Percentiles rank a stretch among this genome's conserved stretches.
phyloP scores from a whole-genome alignment of 2,888 invertebrate species.

The Spicauda simplicius region DNA sequence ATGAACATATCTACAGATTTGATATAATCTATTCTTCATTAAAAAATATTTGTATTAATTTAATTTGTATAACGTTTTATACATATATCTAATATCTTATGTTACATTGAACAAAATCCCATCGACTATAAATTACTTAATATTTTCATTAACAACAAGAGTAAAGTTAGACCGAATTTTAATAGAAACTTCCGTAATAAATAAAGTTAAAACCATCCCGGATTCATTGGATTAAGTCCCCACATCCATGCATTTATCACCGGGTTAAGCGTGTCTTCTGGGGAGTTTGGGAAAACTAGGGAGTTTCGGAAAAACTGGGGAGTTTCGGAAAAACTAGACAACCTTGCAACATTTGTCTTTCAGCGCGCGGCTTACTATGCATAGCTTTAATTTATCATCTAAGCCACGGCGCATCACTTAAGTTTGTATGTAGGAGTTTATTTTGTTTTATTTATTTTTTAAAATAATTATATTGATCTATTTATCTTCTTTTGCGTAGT shows the following conservation, averaged over 20 bases:
- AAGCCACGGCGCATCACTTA: conserved; percentile 16
- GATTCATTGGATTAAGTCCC: conserved; percentile 28
- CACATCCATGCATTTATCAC: conserved; percentile 33
- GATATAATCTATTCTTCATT: no score
- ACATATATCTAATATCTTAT: no score
- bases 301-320: conserved; percentile 25
- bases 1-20: no score
- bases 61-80: no score
- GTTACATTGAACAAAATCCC: no score
- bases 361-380: conserved; percentile 21
- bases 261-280: conserved; percentile 21
- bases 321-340: conserved; percentile 30
- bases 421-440: neutral
- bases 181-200: conserved; percentile 8
- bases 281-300: conserved; percentile 19
- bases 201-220: conserved; percentile 13
- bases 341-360: conserved; percentile 30
- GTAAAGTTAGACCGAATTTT: neutral
- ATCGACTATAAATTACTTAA: neutral
- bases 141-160: neutral
- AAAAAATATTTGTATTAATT: no score
- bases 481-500: no score
- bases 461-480: no score
- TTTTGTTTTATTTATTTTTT: neutral
- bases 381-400: conserved; percentile 33